Evolutionary conservation across 1,140 invertebrate species (phyloP), one percentile per base, ranked within the genome.

Genomic region (Ephestia elutella): DNA sequence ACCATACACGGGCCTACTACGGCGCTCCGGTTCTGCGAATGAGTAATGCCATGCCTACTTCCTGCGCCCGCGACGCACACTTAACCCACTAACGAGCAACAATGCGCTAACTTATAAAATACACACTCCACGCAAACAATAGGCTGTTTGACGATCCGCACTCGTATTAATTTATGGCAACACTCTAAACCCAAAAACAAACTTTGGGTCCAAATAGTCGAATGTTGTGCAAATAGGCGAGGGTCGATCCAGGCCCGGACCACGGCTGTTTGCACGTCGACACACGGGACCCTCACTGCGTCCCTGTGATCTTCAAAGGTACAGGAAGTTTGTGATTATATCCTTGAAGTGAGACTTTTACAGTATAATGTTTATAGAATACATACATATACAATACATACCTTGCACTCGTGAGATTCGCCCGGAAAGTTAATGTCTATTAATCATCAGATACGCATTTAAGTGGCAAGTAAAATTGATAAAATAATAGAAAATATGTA

Each of bases 141-240:
- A 25, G 35, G 19, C 18, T 68, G 59, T 71, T 63, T 70, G 60
- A 62, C 62, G 60, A 66, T 70, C 62, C 57, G 56, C 54, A 53
- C 51, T 53, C 50, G 62, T 54, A 68, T 69, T 75, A 71, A 75
- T 71, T 78, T 75, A 73, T 68, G 65, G 66, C 70, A 62, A 73
- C 59, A 54, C 64, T 58, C 68, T 73, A 75, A 77, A 64, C 61
- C 38, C 56, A 60, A 65, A 64, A 70, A 61, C 68, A 73, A 73
- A 75, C 74, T 59, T 59, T 56, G 70, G 59, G 60, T 59, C 60
- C 49, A 66, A 60, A 60, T 60, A 55, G 62, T 56, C 38, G 30
- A 65, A 65, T 59, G 21, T 68, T 69, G 66, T 68, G 71, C 73
- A 76, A 72, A 78, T 68, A 76, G 25, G 25, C 56, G 15, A 32